Conservation (phyloP, 2,888 invertebrate genomes). For the Ligdia adustata region DNA sequence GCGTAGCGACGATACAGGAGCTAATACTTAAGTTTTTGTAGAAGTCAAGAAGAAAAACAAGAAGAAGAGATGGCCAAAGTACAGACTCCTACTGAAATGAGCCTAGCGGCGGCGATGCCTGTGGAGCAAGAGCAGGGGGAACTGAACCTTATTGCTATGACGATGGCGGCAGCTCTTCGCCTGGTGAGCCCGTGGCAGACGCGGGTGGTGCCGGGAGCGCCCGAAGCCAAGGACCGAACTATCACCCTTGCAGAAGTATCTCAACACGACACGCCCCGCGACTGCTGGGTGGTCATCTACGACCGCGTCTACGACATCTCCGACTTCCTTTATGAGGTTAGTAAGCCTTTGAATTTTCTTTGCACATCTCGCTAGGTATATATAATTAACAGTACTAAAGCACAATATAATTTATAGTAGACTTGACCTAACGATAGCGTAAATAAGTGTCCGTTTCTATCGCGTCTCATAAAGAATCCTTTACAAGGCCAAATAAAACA, state of each 20-base stretch:
- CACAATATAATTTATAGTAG: neutral
- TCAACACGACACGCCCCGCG: slow-evolving; percentile 87
- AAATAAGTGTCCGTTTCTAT: neutral
- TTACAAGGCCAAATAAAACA: neutral
- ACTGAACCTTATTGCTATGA: slow-evolving; percentile 70
- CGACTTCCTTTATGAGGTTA: slow-evolving; percentile 88
- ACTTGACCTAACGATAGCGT: neutral
- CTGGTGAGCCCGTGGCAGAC: slow-evolving; percentile 69
- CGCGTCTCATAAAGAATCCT: neutral
- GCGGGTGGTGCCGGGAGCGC: slow-evolving; percentile 55
- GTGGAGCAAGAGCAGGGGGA: slow-evolving; percentile 62
- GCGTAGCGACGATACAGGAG: slow-evolving; percentile 14
- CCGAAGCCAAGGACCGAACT: slow-evolving; percentile 68
- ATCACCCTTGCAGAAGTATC: slow-evolving; percentile 90
- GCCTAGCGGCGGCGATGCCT: slow-evolving; percentile 58
- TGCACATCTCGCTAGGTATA: neutral
- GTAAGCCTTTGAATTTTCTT: slow-evolving; percentile 30
- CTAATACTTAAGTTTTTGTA: slow-evolving; percentile 15
- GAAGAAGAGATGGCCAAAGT: slow-evolving; percentile 64
- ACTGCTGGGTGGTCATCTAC: slow-evolving; percentile 95
- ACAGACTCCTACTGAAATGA: slow-evolving; percentile 65
- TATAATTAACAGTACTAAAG: neutral
- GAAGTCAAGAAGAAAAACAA: slow-evolving; percentile 14
- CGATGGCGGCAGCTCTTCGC: slow-evolving; percentile 79
- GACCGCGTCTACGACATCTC: slow-evolving; percentile 94